These are phyloP conservation scores for Vidua macroura DNA, from an alignment of 2,113 vertebrate species.

Conservation along the genomic window DNA sequence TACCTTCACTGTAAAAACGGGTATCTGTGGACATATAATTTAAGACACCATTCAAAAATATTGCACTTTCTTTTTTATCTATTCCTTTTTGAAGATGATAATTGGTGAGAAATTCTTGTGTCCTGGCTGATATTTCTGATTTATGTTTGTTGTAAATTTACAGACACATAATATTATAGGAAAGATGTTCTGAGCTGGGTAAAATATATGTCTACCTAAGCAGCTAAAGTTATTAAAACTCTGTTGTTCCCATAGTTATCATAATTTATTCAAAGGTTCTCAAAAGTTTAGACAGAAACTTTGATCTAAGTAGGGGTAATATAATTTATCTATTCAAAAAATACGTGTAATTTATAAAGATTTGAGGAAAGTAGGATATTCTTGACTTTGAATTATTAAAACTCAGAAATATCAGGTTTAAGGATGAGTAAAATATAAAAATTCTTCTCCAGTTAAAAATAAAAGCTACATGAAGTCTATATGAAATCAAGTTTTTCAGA, in stretches of 20 bases:
- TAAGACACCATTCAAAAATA: not conserved
- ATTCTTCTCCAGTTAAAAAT: not conserved
- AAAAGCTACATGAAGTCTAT: not conserved
- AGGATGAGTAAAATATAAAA: not conserved
- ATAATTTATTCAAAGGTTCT: not conserved
- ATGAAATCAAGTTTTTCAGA: not conserved
- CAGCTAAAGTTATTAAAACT: not conserved
- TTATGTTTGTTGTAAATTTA: not conserved
- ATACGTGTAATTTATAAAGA: not conserved
- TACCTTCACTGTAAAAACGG: not conserved
- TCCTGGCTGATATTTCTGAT: not conserved
- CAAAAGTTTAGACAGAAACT: not conserved
- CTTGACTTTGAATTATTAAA: not conserved
- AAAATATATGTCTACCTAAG: not conserved
- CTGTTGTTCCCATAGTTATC: not conserved
- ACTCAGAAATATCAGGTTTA: not conserved
- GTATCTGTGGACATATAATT: not conserved
- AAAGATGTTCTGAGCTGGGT: not conserved
- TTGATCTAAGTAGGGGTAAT: not conserved
- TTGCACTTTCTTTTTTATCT: not conserved
- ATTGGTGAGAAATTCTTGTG: not conserved
- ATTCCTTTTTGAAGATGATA: not conserved
- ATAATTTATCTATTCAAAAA: not conserved
- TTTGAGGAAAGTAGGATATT: not conserved
- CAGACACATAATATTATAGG: not conserved